A percentile compares a stretch with the other conserved stretches of the same genome.
These are phyloP conservation scores for Biston betularia DNA, from an alignment of 2,888 invertebrate genomes.

Conservation along the genomic window DNA sequence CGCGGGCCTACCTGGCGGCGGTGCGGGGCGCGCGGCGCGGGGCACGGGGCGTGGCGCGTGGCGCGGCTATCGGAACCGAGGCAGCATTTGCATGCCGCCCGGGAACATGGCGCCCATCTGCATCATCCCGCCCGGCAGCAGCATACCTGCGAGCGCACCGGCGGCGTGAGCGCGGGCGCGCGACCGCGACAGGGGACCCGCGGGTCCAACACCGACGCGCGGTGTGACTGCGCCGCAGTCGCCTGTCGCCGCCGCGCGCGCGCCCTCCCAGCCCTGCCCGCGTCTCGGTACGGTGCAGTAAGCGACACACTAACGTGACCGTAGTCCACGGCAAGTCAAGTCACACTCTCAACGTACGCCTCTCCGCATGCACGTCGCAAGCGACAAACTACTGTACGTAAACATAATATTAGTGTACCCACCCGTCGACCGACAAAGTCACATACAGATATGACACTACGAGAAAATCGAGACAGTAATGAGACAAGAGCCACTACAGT, in stretches of 20 bases:
- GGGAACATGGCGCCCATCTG: conserved; percentile 82
- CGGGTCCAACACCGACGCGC: conserved; percentile 64
- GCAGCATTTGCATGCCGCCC: conserved; percentile 89
- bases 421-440: conserved; percentile 81
- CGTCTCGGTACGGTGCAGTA: conserved; percentile 60
- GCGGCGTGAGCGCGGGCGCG: conserved; percentile 41
- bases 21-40: conserved; percentile 53
- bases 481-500: conserved; percentile 84
- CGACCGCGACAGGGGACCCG: conserved; percentile 46
- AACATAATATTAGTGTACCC: conserved; percentile 85
- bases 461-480: conserved; percentile 84
- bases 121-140: conserved; percentile 81
- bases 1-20: conserved; percentile 45
- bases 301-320: conserved; percentile 73
- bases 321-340: background rate
- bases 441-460: conserved; percentile 75
- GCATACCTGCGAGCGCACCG: conserved; percentile 74
- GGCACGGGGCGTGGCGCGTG: conserved; percentile 35
- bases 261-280: background rate
- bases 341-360: conserved; percentile 61
- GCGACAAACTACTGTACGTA: conserved; percentile 85
- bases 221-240: conserved; percentile 74
- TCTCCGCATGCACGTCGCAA: conserved; percentile 82
- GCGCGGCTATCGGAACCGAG: conserved; percentile 92
- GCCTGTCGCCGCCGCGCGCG: conserved; percentile 51